These are phyloP conservation scores for Sterrhoptilus dennistouni DNA, from an alignment of 2,113 vertebrate species.

Conservation along the genomic window DNA sequence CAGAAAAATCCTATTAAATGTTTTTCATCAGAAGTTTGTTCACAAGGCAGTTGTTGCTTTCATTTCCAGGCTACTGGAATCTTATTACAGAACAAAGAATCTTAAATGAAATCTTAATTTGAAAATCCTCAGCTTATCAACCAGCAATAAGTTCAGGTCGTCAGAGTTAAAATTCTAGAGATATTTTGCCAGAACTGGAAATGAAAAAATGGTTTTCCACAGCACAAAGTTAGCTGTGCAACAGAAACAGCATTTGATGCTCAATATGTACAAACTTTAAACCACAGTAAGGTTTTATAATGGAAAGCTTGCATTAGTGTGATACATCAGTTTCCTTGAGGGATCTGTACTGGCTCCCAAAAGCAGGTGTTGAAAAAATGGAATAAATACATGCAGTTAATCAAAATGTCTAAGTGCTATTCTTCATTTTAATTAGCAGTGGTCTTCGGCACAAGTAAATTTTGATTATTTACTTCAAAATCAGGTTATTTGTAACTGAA, in stretches of 20 bases:
- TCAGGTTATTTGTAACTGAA: neutral
- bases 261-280: neutral
- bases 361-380: neutral
- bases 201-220: neutral
- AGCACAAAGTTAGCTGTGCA: neutral
- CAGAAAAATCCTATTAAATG: neutral
- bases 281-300: neutral
- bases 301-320: neutral
- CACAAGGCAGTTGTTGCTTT: neutral
- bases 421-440: neutral
- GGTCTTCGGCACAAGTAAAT: neutral
- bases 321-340: neutral
- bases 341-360: neutral
- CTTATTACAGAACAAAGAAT: constrained; percentile 17
- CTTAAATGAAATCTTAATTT: constrained; percentile 41
- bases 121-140: neutral
- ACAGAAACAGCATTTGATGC: neutral
- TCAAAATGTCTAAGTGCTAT: neutral
- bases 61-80: neutral
- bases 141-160: neutral
- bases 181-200: neutral
- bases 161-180: neutral
- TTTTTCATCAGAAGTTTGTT: neutral
- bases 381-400: neutral
- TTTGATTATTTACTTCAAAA: neutral